Evolutionary conservation across 2,888 invertebrate genomes (phyloP), one percentile per base, ranked within the genome.

Genomic region (Anoplius nigerrimus): DNA sequence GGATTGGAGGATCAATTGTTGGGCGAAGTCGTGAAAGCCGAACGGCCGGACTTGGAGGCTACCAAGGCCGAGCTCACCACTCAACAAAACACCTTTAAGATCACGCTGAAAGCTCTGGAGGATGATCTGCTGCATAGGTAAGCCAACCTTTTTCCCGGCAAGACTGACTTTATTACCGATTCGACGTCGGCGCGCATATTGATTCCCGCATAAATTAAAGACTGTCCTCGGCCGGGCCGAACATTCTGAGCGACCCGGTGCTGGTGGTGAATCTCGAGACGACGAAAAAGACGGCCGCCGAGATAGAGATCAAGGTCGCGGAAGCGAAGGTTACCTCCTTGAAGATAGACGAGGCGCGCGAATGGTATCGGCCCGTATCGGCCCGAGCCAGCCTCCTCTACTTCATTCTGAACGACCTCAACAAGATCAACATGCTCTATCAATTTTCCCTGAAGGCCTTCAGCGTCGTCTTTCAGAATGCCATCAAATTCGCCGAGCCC

Each of bases 381-480:
- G 91, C 93, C 0, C 90, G 98, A 69, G 97, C 97, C 0, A 97
- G 98, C 0, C 91, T 98, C 0, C 90, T 98, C 0, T 98, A 98
- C 89, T 98, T 98, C 87, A 96, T 98, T 71, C 90, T 98, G 69
- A 98, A 97, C 85, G 98, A 98, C 83, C 89, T 98, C 58, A 93
- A 94, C 89, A 96, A 96, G 89, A 97, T 98, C 82, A 97, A 98
- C 89, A 95, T 96, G 53, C 96, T 98, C 86, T 98, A 98, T 89
- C 97, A 98, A 88, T 98, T 98, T 90, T 98, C 98, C 0, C 89
- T 98, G 65, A 98, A 98, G 89, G 97, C 98, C 0, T 98, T 97
- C 90, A 96, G 94, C 80, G 94, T 95, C 0, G 97, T 98, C 2
- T 98, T 98, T 89, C 94, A 94, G 80, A 95, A 95, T 76, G 97